phyloP scores from a whole-genome alignment of 2,888 invertebrate species.

The Acanthococcus lagerstroemiae region DNA sequence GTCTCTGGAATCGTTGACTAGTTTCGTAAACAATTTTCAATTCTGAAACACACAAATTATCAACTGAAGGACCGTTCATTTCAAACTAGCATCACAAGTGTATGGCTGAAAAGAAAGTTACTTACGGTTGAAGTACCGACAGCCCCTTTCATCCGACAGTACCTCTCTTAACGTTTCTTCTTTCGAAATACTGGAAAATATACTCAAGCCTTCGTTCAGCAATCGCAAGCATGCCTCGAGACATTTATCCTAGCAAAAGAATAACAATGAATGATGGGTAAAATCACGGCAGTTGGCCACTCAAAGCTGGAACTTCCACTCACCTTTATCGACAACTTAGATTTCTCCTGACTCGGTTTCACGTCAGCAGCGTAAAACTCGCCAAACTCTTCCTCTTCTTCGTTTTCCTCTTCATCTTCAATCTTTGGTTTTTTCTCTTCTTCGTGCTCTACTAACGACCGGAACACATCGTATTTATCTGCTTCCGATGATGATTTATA shows the following conservation, averaged over 20 bases:
- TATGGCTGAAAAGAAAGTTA: not conserved
- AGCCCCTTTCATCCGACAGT: slow-evolving; percentile 40
- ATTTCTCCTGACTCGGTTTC: slow-evolving; percentile 4
- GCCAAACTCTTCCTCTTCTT: slow-evolving; percentile 40
- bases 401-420: not conserved
- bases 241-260: slow-evolving; percentile 35
- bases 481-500: slow-evolving; percentile 9
- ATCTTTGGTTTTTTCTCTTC: not conserved
- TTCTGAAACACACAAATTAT: no score
- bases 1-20: slow-evolving; percentile 27
- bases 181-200: slow-evolving; percentile 47
- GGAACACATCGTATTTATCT: slow-evolving; percentile 33
- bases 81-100: no score
- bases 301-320: no score
- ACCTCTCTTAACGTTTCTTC: slow-evolving; percentile 48
- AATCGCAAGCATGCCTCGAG: slow-evolving; percentile 47
- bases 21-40: slow-evolving; percentile 30
- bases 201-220: slow-evolving; percentile 46
- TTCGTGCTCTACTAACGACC: slow-evolving; percentile 14
- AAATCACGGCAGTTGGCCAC: no score
- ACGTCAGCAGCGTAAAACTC: slow-evolving; percentile 41
- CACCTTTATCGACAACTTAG: slow-evolving; percentile 3
- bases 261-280: no score
- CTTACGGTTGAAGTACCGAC: slow-evolving; percentile 36
- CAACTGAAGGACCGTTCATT: no score